A percentile compares a stretch with the other conserved stretches of the same genome.
These are phyloP conservation scores for Microtus obscurus DNA, from an alignment of 2,797 vertebrate genomes.

Conservation along the genomic window DNA sequence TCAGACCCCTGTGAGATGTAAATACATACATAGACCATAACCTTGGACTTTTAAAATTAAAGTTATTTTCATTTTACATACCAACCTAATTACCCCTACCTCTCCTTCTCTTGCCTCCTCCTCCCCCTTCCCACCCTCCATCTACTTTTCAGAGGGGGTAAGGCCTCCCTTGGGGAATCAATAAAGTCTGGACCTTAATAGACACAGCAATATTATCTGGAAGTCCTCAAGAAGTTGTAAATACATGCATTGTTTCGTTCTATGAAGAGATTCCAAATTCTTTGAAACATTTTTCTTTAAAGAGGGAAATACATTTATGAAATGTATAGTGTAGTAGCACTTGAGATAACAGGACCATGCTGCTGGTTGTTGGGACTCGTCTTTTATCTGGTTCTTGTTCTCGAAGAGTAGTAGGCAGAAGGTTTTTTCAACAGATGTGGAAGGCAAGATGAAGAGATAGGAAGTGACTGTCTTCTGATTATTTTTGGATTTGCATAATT, in stretches of 20 bases:
- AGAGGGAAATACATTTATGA: slow-evolving; percentile 9
- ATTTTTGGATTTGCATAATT: not conserved
- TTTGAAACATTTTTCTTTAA: not conserved
- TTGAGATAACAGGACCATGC: not conserved
- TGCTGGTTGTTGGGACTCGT: not conserved
- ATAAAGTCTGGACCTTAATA: no score
- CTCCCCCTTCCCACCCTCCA: no score
- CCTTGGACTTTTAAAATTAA: no score
- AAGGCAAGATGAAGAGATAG: not conserved
- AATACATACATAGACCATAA: not conserved
- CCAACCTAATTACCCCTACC: no score
- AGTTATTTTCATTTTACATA: no score
- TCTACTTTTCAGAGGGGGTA: no score
- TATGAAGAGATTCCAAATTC: slow-evolving; percentile 1
- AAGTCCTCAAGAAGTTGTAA: slow-evolving; percentile 1
- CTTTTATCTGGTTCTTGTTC: not conserved
- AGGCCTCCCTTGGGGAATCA: no score
- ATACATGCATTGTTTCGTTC: not conserved
- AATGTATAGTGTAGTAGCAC: not conserved
- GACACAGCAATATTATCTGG: not conserved
- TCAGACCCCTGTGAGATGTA: not conserved
- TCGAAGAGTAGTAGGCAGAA: not conserved
- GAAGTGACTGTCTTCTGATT: not conserved
- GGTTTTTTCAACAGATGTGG: not conserved
- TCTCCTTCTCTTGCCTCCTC: no score